phyloP scores from a whole-genome alignment of 2,113 vertebrate genomes.

The Gobiocypris rarus region DNA sequence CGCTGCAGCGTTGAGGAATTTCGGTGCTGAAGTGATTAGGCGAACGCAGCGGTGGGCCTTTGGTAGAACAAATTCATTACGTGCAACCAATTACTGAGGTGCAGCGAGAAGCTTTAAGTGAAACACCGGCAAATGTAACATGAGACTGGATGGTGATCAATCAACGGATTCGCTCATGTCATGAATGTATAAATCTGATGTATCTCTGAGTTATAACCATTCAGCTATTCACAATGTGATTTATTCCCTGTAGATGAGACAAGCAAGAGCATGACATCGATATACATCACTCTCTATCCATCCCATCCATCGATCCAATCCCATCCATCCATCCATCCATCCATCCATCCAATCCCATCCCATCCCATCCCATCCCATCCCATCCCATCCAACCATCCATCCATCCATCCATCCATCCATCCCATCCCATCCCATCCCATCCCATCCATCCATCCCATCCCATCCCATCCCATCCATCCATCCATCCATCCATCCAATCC shows the following conservation, averaged over 20 bases:
- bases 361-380: too few relatives aligned
- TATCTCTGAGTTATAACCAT: background rate
- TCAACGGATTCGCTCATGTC: conserved; percentile 20
- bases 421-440: too few relatives aligned
- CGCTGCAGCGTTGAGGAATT: background rate
- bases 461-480: too few relatives aligned
- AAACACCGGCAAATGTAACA: background rate
- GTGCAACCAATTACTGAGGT: conserved; percentile 35
- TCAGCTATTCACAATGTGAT: background rate
- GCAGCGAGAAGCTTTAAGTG: conserved; percentile 7
- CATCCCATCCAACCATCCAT: too few relatives aligned
- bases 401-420: too few relatives aligned
- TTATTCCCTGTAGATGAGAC: background rate
- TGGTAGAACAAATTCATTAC: conserved; percentile 23
- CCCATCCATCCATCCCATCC: too few relatives aligned
- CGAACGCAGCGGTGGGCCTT: conserved; percentile 37
- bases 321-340: too few relatives aligned
- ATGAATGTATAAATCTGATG: background rate
- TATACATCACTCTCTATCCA: background rate
- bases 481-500: too few relatives aligned
- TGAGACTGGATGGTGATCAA: conserved; percentile 13
- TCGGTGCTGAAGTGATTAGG: conserved; percentile 7
- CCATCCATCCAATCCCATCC: too few relatives aligned
- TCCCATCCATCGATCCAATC: background rate
- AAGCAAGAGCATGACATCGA: background rate